Conservation (phyloP, 2,113 vertebrate species). For the Stercorarius parasiticus region DNA sequence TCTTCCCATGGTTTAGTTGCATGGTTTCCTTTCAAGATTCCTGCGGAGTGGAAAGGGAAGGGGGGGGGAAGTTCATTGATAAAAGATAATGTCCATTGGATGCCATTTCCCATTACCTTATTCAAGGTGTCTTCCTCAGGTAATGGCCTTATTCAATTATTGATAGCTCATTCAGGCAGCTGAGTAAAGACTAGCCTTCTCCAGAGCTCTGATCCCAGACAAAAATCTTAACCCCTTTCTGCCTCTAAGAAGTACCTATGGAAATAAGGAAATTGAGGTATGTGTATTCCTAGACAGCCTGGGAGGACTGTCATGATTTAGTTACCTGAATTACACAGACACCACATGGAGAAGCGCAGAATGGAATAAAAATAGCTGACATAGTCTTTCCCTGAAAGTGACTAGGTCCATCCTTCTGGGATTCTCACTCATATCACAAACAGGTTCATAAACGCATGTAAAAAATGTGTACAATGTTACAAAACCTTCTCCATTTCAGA, state of each 20-base stretch:
- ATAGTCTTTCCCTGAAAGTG: background rate
- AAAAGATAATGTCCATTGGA: background rate
- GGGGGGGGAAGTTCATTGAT: background rate
- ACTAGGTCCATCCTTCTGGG: background rate
- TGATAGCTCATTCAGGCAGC: background rate
- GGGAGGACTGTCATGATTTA: background rate
- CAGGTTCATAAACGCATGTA: background rate
- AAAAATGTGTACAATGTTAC: background rate
- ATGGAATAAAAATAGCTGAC: background rate
- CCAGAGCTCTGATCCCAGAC: background rate
- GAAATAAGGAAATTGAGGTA: background rate
- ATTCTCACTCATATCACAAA: background rate
- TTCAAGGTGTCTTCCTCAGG: background rate
- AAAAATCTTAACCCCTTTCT: background rate
- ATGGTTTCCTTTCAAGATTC: background rate
- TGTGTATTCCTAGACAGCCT: background rate
- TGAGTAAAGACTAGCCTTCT: background rate
- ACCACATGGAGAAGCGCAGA: background rate
- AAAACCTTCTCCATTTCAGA: background rate
- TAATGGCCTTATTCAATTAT: background rate
- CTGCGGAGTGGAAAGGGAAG: background rate
- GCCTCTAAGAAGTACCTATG: background rate
- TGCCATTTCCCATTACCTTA: background rate
- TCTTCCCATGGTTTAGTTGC: background rate
- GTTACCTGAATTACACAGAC: background rate